Base-by-base conservation (phyloP, 2,113 vertebrate genomes). In the Halichoerus grypus region DNA sequence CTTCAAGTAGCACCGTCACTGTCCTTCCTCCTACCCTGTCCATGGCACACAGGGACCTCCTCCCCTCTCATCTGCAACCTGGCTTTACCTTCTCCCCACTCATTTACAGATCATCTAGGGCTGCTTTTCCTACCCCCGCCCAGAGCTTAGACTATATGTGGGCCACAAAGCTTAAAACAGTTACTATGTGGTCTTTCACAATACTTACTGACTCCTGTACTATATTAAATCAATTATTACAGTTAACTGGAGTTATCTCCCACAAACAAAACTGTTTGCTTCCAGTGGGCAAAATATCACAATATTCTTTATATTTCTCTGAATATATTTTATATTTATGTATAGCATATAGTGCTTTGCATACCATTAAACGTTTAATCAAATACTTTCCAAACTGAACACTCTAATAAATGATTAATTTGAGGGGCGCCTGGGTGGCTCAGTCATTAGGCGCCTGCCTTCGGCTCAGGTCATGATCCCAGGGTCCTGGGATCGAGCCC, bases 381-480 rank as follows among this genome's bases (percentile, higher is more conserved):
- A 82, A 95, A 85, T 63, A 26, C 39, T 80, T 95, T 87, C 49
- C 72, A 42, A 90, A 76, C 11, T 42, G 11, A 92, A 81, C 42
- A 76, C 18, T n/a, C 21, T 82, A 28, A 63, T 76, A 84, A 22
- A 65, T 9, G 26, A 63, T 13, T 28, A 28, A 63, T 63, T 63
- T 63, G 19, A 93, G 16, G 39, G 39, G 39, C 39, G 39, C 39
- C 39, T 42, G 39, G 39, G 39, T 42, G 39, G 4, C 39, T 42
- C 39, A 42, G 39, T 42, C 39, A 42, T 42, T 42, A 42, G 39
- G 39, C 39, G 5, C 5, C 39, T 42, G 39, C 39, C 5, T 42
- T 42, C 5, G 4, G 39, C 39, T 42, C 39, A 42, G 39, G 39
- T 42, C 39, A 42, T 42, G 39, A 42, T 42, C 39, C 39, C 39